These are phyloP conservation scores for Sebastes variabilis DNA, from an alignment of 2,797 vertebrate genomes.

Conservation along the genomic window DNA sequence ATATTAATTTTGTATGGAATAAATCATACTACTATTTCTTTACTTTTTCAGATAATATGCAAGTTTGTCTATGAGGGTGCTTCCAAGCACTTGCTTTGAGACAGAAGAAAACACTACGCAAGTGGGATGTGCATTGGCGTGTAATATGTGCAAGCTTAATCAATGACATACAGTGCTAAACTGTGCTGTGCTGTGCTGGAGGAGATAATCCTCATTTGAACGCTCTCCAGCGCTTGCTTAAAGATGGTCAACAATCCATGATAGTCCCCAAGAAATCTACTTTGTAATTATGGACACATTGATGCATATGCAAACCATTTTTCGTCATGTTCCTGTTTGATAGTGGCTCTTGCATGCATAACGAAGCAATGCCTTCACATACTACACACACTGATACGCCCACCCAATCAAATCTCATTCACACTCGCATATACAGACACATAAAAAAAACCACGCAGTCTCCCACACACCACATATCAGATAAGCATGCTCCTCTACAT, in stretches of 20 bases:
- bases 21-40: not conserved
- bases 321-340: constrained; percentile 68
- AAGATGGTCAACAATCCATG: constrained; percentile 75
- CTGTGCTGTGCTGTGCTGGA: constrained; percentile 69
- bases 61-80: constrained; percentile 28
- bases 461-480: constrained; percentile 72
- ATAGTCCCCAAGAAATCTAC: constrained; percentile 69
- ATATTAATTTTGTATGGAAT: not conserved
- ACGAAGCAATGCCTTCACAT: constrained; percentile 60
- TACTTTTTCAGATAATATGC: constrained; percentile 6
- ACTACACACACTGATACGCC: constrained; percentile 67
- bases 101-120: constrained; percentile 35
- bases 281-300: constrained; percentile 75
- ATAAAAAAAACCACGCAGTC: constrained; percentile 45
- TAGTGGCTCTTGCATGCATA: constrained; percentile 65
- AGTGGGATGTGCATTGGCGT: constrained; percentile 64
- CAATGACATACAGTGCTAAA: constrained; percentile 75
- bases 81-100: constrained; percentile 35
- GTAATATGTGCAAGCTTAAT: constrained; percentile 67
- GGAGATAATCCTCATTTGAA: constrained; percentile 78
- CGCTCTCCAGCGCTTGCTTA: constrained; percentile 63
- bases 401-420: constrained; percentile 78
- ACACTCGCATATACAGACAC: constrained; percentile 52
- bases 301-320: constrained; percentile 73
- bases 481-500: constrained; percentile 65